phyloP scores from a whole-genome alignment of 2,113 vertebrate species.

The Vanacampus margaritifer region DNA sequence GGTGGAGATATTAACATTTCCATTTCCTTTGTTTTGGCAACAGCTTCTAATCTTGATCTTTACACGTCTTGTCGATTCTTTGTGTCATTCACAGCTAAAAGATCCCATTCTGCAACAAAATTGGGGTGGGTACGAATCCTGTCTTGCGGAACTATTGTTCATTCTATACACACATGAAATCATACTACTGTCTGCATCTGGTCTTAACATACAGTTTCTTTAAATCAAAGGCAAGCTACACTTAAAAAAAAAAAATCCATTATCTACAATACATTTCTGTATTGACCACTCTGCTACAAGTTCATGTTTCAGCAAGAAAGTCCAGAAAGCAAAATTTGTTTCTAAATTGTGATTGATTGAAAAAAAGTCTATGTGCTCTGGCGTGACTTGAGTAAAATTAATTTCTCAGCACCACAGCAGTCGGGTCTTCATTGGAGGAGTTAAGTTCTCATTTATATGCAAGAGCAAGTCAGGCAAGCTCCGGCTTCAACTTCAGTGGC shows the following conservation, averaged over 20 bases:
- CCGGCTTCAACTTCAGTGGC: constrained; percentile 26
- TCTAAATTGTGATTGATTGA: constrained; percentile 42
- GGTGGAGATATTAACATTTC: background rate
- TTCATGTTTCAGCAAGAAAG: constrained; percentile 38
- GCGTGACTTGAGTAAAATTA: constrained; percentile 37
- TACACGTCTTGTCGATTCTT: background rate
- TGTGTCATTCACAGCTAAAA: background rate
- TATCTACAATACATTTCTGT: constrained; percentile 66
- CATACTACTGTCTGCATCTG: constrained; percentile 40
- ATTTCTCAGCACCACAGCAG: constrained; percentile 37
- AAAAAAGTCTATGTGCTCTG: constrained; percentile 48
- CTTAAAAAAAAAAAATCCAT: constrained; percentile 35
- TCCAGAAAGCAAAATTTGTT: constrained; percentile 49
- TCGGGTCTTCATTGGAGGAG: constrained; percentile 35
- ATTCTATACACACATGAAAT: constrained; percentile 37
- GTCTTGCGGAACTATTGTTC: background rate
- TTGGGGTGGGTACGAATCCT: background rate
- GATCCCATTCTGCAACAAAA: background rate
- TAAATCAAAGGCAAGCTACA: constrained; percentile 40
- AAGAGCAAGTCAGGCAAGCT: constrained; percentile 31
- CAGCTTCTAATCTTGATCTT: no score
- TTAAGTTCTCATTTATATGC: constrained; percentile 27
- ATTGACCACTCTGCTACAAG: constrained; percentile 33
- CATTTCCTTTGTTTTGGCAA: no score
- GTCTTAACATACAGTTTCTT: constrained; percentile 37